Conservation (phyloP, 30 jellyfish, hydroid and myxozoan species). For the Aurelia sp. region DNA sequence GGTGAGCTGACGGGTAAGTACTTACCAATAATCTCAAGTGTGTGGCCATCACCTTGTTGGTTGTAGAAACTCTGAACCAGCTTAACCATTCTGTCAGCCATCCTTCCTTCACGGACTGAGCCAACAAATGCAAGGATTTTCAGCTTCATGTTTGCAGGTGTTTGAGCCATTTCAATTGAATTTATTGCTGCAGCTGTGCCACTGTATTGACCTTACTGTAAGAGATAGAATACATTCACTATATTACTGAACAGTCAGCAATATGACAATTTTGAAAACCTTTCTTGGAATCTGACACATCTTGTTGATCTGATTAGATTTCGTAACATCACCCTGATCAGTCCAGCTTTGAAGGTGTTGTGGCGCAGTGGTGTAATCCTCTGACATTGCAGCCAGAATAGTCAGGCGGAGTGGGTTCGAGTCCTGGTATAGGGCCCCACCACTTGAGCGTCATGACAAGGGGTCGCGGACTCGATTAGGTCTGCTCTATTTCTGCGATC, state of each 20-base stretch:
- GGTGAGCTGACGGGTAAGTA: neutral
- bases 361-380: too few relatives aligned
- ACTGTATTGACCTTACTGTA: neutral
- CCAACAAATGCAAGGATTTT: constrained; percentile 70
- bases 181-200: too few relatives aligned
- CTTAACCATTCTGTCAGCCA: constrained; percentile 81
- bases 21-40: constrained; percentile 75
- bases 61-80: constrained; percentile 50
- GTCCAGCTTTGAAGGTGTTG: too few relatives aligned
- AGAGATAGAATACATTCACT: neutral
- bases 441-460: too few relatives aligned
- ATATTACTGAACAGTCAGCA: too few relatives aligned
- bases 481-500: too few relatives aligned
- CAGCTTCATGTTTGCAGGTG: constrained; percentile 60
- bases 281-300: neutral
- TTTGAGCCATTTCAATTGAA: constrained; percentile 28
- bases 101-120: constrained; percentile 84
- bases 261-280: neutral
- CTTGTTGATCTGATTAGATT: neutral
- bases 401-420: too few relatives aligned
- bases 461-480: too few relatives aligned
- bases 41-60: constrained; percentile 73
- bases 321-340: too few relatives aligned
- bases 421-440: too few relatives aligned
- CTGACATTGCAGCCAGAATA: too few relatives aligned